Base-by-base conservation (phyloP, 2,113 vertebrate genomes). In the Gracilinanus agilis region DNA sequence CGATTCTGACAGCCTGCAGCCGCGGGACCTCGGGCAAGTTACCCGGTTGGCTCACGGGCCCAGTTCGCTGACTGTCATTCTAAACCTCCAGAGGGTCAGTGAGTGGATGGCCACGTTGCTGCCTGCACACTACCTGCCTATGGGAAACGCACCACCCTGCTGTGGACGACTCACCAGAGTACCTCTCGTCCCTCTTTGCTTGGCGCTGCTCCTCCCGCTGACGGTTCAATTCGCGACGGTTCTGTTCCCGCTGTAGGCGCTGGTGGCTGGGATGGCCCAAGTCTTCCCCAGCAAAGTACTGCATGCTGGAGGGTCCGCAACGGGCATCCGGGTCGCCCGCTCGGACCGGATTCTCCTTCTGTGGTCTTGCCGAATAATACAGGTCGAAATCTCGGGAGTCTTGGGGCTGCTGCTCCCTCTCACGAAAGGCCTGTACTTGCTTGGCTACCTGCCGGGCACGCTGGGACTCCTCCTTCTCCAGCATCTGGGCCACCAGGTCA, bases 201-300 rank as follows among this genome's bases (percentile, higher is more conserved):
- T 94, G 96, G 6, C 98, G 95, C 83, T 90, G 98, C 29, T 99
- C 98, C 0, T 94, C 93, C 25, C 98, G 97, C 97, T 99, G 99
- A 95, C 98, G 97, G 8, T 97, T n/a, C 90, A 98, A 96, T 98
- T 97, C 98, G 7, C 90, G 90, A 34, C 97, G 97, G 27, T 98
- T 95, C 98, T 99, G 98, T 55, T 99, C 98, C 95, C 93, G 98
- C 97, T 99, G 99, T 54, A 98, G 98, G 96, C 88, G 98, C 67
- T 58, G 91, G 55, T 97, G 94, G 24, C 88, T 90, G 24, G 83
- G 2, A 8, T 91, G 93, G 5, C 91, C 88, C 6, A 91, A 91
- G 40, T 99, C 98, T 92, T 99, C 99, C 0, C 99, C 98, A n/a
- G 95, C 44, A 94, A 99, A 98, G 53, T 92, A 98, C 3, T 98